Base-by-base conservation (phyloP, 2,113 vertebrate species). In the Callaeas wilsoni region DNA sequence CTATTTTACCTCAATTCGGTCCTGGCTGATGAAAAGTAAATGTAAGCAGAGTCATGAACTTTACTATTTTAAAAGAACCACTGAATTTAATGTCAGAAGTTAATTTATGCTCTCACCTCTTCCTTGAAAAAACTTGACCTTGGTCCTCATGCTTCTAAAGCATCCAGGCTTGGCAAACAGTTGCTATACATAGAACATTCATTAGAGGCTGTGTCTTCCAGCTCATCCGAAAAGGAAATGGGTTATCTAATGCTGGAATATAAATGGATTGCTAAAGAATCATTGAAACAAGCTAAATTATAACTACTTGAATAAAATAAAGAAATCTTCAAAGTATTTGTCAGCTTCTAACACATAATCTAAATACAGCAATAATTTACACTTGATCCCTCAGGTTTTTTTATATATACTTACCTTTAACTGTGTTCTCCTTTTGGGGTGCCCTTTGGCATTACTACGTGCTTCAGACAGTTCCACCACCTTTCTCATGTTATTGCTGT, bases 1-100 rank as follows among this genome's bases (percentile, higher is more conserved):
- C 96, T 93, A 88, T 95, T 97, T 97, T 95, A 87, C 97, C 97
- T 96, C 95, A 42, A 90, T 97, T 97, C 95, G 92, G 94, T 87
- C 97, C 95, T 63, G 94, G 64, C 95, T 97, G 98, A 97, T 96
- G 98, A 97, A 98, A 98, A 98, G 96, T 93, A 97, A 98, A 97
- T 85, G 97, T 52, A 93, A 89, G 87, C 90, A 70, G 93, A 98
- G 97, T 94, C 82, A 1, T 74, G 96, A 97, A 97, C 96, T 85
- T 87, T 84, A 62, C 93, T 87, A 75, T 95, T 96, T 96, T 90
- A 94, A 96, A 96, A 87, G 96, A 96, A 94, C 95, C 94, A 90
- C 92, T n/a, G 93, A 84, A 93, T 94, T 96, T 93, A 89, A 78
- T 47, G 89, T 50, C 67, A 90, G 74, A 69, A 96, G 89, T 84